phyloP scores from a whole-genome alignment of 2,113 vertebrate genomes.

The Bos javanicus region DNA sequence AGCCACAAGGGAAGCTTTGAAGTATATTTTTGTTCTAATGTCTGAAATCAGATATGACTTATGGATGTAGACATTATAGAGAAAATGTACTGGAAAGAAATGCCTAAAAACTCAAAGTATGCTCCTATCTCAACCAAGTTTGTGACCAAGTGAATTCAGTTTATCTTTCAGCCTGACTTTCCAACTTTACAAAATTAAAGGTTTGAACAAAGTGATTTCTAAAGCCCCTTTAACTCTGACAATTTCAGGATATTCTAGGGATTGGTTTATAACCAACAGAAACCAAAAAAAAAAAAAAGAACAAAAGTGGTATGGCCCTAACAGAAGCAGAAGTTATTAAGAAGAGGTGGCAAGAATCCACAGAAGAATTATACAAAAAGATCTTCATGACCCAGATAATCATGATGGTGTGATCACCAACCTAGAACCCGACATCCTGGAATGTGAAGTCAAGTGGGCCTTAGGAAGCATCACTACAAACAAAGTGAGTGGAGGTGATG shows the following conservation, averaged over 20 bases:
- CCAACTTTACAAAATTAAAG: background rate
- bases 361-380: background rate
- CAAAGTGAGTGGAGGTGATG: background rate
- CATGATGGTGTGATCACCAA: background rate
- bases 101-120: background rate
- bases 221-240: background rate
- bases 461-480: background rate
- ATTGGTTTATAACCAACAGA: background rate
- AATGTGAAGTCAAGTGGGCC: background rate
- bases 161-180: background rate
- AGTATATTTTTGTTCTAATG: background rate
- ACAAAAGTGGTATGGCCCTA: background rate
- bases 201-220: background rate
- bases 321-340: background rate
- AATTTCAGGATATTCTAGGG: conserved; percentile 3
- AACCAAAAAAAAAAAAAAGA: background rate
- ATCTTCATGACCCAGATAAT: background rate
- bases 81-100: background rate
- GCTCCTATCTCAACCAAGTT: background rate
- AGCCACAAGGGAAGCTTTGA: background rate
- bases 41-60: conserved; percentile 1
- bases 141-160: background rate
- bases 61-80: background rate
- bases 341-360: background rate
- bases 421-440: background rate